phyloP scores from a whole-genome alignment of 1,140 invertebrate species.

The Whitmania pigra region DNA sequence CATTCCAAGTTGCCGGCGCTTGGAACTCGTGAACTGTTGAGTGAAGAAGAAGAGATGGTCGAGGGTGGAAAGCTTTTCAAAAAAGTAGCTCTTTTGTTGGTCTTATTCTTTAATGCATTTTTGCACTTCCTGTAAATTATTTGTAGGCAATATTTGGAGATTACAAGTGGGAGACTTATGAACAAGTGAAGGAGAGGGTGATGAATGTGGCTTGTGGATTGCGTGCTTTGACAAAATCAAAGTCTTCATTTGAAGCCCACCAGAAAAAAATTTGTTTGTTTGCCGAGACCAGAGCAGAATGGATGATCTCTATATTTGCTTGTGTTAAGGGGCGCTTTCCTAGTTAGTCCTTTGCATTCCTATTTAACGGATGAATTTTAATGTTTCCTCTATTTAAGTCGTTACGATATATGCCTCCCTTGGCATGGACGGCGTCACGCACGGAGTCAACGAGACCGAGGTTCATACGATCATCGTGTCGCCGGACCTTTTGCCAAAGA shows the following conservation, averaged over 20 bases:
- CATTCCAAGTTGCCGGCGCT: constrained; percentile 48
- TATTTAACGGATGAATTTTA: too few relatives aligned
- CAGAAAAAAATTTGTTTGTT: constrained; percentile 72
- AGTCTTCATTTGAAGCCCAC: constrained; percentile 43
- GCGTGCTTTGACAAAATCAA: constrained; percentile 40
- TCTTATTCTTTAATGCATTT: neutral
- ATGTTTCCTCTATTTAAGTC: constrained; percentile 48
- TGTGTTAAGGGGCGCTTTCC: constrained; percentile 83
- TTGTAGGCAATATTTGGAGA: constrained; percentile 39
- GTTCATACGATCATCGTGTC: constrained; percentile 75
- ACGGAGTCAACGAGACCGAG: constrained; percentile 91
- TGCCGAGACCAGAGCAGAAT: constrained; percentile 90
- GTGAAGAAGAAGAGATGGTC: constrained; percentile 83
- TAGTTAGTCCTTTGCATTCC: constrained; percentile 42
- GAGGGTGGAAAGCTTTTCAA: constrained; percentile 88
- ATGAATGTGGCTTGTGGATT: constrained; percentile 55
- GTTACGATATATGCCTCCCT: constrained; percentile 93
- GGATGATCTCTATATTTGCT: constrained; percentile 85
- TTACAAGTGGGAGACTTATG: constrained; percentile 78
- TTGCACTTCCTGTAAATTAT: neutral
- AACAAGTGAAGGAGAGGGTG: constrained; percentile 62
- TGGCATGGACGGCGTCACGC: constrained; percentile 85
- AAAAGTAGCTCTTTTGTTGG: constrained; percentile 49
- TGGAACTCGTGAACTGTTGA: constrained; percentile 76
- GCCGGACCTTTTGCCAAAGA: constrained; percentile 74